phyloP scores from a whole-genome alignment of 1,140 invertebrate genomes.

The Hycleus cichorii region DNA sequence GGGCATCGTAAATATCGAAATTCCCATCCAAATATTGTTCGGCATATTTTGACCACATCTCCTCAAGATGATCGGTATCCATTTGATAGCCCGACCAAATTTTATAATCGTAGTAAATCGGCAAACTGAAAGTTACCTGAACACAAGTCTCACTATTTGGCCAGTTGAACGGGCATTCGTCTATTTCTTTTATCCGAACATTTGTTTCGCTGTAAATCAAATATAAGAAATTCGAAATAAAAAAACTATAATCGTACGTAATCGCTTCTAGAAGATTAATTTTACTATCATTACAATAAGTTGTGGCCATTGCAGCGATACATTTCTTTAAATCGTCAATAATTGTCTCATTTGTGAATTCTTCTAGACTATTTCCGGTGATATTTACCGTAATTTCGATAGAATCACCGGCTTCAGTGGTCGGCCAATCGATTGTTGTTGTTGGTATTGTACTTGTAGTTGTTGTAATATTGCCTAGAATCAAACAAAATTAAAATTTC shows the following conservation, averaged over 20 bases:
- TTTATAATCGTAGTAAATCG: conserved; percentile 4
- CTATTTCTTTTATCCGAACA: conserved; percentile 2
- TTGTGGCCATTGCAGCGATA: background rate
- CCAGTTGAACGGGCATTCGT: conserved; percentile 2
- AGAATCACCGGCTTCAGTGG: conserved; percentile 2
- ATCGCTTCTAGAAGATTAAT: background rate
- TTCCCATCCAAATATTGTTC: background rate
- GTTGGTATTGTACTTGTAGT: background rate
- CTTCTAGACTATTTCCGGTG: background rate
- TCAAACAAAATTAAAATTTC: background rate
- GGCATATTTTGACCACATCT: conserved; percentile 4
- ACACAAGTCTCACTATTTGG: background rate
- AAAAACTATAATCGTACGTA: background rate
- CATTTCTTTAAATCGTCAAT: background rate
- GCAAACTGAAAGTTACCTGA: background rate
- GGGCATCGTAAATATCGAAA: conserved; percentile 1
- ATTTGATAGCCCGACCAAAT: background rate
- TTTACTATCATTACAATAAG: conserved; percentile 1
- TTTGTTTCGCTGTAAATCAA: background rate
- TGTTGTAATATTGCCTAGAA: conserved; percentile 2
- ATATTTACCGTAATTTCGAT: conserved; percentile 2
- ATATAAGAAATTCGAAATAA: too few species aligned
- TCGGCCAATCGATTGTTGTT: background rate
- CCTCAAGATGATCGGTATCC: background rate
- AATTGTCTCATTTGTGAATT: background rate